Base-by-base conservation (phyloP, 1,140 invertebrate genomes). In the Drosophila kohkoa region DNA sequence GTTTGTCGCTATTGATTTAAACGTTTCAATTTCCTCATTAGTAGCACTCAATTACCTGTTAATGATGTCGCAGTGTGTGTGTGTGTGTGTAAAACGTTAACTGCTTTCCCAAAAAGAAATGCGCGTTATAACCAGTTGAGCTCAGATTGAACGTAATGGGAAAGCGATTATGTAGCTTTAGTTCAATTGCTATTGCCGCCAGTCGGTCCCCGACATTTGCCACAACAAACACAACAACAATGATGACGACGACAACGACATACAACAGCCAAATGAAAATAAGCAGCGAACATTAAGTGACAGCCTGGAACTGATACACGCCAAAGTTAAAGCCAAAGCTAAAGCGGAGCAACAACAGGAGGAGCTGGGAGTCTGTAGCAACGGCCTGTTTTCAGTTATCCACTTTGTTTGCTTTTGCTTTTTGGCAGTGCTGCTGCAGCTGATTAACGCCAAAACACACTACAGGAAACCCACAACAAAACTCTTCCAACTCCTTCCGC, bases 141-240 rank as follows among this genome's bases (percentile, higher is more conserved):
- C 8, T 74, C 68, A 70, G 77, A 81, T 81, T 76, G 69, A 41
- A 76, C 85, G 75, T 85, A 81, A 89, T 85, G 55, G 85, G 81
- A 89, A 81, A 82, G 75, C 75, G 57, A 89, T 89, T 89, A 89
- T 85, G 86, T 86, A 79, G 81, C 81, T 89, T 75, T 77, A 90
- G 70, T 72, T 73, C 75, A 81, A 89, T 70, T 63, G 32, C 62
- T 41, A 52, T 32, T 55, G 57, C 70, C 52, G 73, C 48, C 73
- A 43, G 20, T 48, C 38, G 25, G 25, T n/a, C 45, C 35, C 48
- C 20, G 38, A 38, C 49, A 35, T n/a, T 10, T 54, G 49, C 63
- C 25, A 54, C 13, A 46, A 35, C 46, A 13, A 55, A 46, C 45
- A 60, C 28, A 54, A 32, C 41, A 13, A 43, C n/a, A 13, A 43